Percentiles rank a stretch among this genome's conserved stretches.
Conservation (phyloP, 2,113 vertebrate genomes). For the Nycticryphes semicollaris region DNA sequence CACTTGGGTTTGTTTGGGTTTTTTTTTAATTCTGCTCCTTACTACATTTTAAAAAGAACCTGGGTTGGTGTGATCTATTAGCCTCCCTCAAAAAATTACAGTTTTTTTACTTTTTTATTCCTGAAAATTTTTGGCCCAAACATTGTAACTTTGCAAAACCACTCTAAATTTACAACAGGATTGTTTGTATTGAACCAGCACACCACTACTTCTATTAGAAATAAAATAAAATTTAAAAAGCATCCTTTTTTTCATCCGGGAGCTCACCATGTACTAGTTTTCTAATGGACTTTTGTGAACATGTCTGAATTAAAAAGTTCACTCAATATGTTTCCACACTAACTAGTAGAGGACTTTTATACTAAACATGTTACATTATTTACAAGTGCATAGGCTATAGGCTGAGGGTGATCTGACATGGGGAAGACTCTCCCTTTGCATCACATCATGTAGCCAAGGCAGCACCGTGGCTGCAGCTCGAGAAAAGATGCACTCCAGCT, state of each 20-base stretch:
- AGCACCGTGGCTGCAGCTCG: background rate
- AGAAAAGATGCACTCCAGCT: background rate
- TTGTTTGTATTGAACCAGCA: background rate
- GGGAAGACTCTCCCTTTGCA: background rate
- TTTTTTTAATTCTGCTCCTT: background rate
- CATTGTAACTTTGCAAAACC: background rate
- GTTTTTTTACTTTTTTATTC: background rate
- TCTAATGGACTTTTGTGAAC: background rate
- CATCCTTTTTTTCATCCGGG: background rate
- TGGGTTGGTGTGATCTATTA: background rate
- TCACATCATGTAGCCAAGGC: background rate
- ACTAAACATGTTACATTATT: background rate
- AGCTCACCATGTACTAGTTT: background rate
- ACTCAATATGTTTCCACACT: background rate
- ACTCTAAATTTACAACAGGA: background rate
- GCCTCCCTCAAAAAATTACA: rapidly evolving
- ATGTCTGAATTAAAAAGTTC: background rate
- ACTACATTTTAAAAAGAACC: background rate
- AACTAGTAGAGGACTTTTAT: background rate
- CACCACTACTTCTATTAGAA: background rate
- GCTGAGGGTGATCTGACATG: background rate
- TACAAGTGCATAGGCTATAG: background rate
- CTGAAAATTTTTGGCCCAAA: background rate
- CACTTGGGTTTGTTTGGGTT: background rate
- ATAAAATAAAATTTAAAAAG: background rate